These are phyloP conservation scores for Neodiprion fabricii DNA, from an alignment of 1,140 invertebrate species.

Conservation along the genomic window DNA sequence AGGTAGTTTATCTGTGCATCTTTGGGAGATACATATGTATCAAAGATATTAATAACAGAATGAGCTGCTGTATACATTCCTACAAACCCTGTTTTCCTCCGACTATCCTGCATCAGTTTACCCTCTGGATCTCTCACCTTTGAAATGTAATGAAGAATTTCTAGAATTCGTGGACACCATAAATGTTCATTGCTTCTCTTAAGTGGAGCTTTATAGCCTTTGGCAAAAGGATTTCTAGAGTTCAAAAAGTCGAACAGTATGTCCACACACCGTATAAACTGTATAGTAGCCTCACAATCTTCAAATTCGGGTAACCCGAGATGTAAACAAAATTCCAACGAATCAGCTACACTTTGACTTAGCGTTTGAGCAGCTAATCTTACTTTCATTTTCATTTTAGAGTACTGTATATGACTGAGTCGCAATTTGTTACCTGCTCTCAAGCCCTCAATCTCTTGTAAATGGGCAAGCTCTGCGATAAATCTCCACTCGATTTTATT, in stretches of 20 bases:
- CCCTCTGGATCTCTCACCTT: background rate
- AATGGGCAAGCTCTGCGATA: background rate
- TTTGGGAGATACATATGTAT: conserved; percentile 15
- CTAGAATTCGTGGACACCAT: background rate
- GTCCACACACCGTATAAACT: conserved; percentile 35
- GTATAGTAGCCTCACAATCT: conserved; percentile 25
- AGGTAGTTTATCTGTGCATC: conserved; percentile 32
- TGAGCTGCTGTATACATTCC: background rate
- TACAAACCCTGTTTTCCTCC: background rate
- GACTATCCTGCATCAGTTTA: background rate
- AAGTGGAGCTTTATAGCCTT: conserved; percentile 36
- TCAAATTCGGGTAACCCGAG: conserved; percentile 28
- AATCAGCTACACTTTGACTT: no score
- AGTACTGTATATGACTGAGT: conserved; percentile 15
- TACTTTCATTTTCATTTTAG: conserved; percentile 16
- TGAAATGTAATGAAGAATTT: background rate
- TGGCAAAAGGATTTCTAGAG: conserved; percentile 25
- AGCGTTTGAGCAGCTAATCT: no score
- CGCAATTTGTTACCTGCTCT: conserved; percentile 9
- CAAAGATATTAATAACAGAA: background rate
- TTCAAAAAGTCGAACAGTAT: conserved; percentile 39
- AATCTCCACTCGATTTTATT: background rate
- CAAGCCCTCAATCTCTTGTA: background rate
- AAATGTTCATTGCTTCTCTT: conserved; percentile 16
- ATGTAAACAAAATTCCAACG: background rate